Conservation (phyloP, 1,140 invertebrate genomes). For the Penaeus vannamei region DNA sequence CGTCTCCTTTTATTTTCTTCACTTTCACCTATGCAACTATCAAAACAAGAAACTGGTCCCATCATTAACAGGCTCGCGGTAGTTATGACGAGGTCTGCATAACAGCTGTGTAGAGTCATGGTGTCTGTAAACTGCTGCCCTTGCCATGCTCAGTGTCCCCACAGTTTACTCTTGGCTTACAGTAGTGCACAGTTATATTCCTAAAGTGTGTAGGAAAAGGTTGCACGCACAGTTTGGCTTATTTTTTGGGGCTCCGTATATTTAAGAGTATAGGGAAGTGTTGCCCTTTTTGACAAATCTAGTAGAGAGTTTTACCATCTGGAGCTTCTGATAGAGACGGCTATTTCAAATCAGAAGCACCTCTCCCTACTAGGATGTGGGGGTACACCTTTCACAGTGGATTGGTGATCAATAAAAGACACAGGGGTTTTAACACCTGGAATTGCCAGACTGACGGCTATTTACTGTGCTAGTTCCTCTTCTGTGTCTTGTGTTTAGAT, state of each 20-base stretch:
- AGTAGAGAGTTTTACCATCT: constrained; percentile 18
- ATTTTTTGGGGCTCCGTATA: not conserved
- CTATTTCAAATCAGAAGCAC: constrained; percentile 10
- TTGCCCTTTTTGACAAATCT: no score
- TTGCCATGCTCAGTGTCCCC: constrained; percentile 33
- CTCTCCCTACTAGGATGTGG: not conserved
- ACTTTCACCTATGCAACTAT: no score
- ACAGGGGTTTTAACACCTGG: constrained; percentile 17
- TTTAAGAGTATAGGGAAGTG: no score
- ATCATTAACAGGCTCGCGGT: constrained; percentile 40
- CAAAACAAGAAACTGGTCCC: no score
- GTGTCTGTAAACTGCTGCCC: constrained; percentile 45
- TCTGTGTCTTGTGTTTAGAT: not conserved
- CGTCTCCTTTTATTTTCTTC: no score
- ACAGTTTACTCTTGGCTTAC: no score
- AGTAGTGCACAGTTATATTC: no score
- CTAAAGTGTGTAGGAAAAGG: no score
- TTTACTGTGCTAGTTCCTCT: constrained; percentile 11
- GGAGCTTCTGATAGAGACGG: constrained; percentile 39
- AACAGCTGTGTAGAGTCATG: constrained; percentile 59
- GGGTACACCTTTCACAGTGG: no score
- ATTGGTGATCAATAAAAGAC: no score
- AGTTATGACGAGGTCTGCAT: constrained; percentile 56
- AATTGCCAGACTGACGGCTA: constrained; percentile 42
- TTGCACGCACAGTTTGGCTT: not conserved